Evolutionary conservation across 2,888 invertebrate species (phyloP), one percentile per base, ranked within the genome.

Genomic region (Tenodera sinensis): DNA sequence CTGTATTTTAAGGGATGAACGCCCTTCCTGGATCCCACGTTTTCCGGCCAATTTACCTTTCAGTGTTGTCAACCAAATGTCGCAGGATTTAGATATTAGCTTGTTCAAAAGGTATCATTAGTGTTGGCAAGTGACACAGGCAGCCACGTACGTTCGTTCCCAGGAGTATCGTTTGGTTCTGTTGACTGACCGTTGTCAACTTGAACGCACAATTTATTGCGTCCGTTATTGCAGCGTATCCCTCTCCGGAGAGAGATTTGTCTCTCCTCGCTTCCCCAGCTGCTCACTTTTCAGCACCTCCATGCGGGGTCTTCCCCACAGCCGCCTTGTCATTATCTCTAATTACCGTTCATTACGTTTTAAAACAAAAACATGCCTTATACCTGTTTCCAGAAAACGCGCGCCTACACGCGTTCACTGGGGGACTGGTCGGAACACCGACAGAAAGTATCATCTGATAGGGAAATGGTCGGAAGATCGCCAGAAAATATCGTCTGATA

Each of bases 241-340:
- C 54, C 54, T 71, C 42, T 42, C 42, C 1, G 3, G 54, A 71
- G 54, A 25, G 54, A 71, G 25, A 71, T 71, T 71, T 71, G 54
- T 71, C 54, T 71, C 54, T 71, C 54, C 25, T 15, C 54, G 4
- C 54, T 6, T 71, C 25, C 20, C 54, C 54, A 71, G 25, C 54
- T 71, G 15, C 54, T 3, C 20, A 15, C 2, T 54, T 54, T 54
- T 54, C 54, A 54, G 54, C 54, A 54, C 54, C 54, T 54, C 54
- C 20, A 3, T 4, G 15, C 54, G 15, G 87, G 89, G 89, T 82
- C 84, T 88, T 89, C 54, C 87, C 83, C 83, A 2, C 86, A 27
- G 87, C 90, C 90, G 90, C 90, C 89, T 88, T 90, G 89, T 90
- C 85, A 90, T 90, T 90, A 90, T 42, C 83, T 88, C 89, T 90